Percentiles rank a stretch among this genome's conserved stretches.
Evolutionary conservation across 2,797 vertebrate genomes (phyloP).

Genomic region (Cyprinodon diabolis): DNA sequence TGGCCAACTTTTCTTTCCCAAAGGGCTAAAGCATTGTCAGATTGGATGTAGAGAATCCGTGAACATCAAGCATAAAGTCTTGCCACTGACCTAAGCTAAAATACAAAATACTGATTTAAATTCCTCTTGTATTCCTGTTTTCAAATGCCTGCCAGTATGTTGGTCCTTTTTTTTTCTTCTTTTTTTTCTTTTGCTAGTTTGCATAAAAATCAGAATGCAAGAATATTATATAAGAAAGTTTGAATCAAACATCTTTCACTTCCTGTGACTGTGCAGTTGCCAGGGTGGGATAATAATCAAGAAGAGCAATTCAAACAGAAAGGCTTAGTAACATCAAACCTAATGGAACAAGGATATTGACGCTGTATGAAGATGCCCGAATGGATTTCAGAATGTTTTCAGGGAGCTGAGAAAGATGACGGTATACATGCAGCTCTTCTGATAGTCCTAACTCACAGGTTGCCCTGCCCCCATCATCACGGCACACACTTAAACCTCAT

Average conservation of each 20-base stretch:
- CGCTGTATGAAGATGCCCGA: constrained; percentile 20
- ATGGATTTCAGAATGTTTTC: constrained; percentile 42
- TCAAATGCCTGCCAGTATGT: not conserved
- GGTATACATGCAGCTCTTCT: constrained; percentile 35
- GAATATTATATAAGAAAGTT: not conserved
- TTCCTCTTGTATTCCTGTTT: not conserved
- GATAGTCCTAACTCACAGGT: constrained; percentile 35
- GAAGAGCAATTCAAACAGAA: constrained; percentile 28
- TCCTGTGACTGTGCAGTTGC: not conserved
- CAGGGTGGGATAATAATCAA: constrained; percentile 1
- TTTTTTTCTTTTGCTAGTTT: not conserved
- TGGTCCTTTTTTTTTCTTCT: not conserved
- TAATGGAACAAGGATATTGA: constrained; percentile 9
- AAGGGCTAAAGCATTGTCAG: not conserved
- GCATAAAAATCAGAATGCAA: not conserved
- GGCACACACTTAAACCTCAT: constrained; percentile 25
- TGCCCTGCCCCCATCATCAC: not conserved
- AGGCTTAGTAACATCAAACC: constrained; percentile 17
- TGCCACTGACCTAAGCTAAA: too few relatives aligned
- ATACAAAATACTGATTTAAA: not conserved
- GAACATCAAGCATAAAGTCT: too few relatives aligned
- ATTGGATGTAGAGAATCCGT: too few relatives aligned
- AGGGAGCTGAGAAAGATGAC: constrained; percentile 29
- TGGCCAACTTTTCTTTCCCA: not conserved
- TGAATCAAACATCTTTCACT: not conserved